A percentile compares a stretch with the other conserved stretches of the same genome.
These are phyloP conservation scores for Taxidea taxus DNA, from an alignment of 2,113 vertebrate species.

Conservation along the genomic window DNA sequence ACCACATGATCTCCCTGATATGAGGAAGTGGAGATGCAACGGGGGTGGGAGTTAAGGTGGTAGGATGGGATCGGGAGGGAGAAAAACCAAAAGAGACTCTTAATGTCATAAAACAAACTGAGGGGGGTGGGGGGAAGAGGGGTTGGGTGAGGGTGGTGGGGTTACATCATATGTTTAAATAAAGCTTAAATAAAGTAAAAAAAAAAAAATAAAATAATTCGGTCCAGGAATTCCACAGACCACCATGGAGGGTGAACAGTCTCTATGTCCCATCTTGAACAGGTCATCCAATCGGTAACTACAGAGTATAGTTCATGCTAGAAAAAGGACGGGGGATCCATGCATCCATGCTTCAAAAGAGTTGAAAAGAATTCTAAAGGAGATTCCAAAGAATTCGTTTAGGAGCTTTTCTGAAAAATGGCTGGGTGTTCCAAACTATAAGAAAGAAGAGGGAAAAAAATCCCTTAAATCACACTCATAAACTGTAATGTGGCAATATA, in stretches of 20 bases:
- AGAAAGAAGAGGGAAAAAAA: not conserved
- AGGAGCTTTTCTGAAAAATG: not conserved
- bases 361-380: not conserved
- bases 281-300: not conserved
- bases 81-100: no score
- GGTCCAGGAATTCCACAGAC: not conserved
- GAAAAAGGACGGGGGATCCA: not conserved
- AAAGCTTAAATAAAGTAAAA: no score
- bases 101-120: no score
- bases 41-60: no score
- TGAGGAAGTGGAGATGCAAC: no score
- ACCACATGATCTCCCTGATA: no score
- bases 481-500: no score
- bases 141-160: no score
- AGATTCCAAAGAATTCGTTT: not conserved
- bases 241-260: not conserved
- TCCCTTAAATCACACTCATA: not conserved
- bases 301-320: not conserved
- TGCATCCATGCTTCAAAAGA: no score
- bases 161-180: no score
- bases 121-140: no score
- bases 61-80: no score
- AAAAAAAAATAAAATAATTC: not conserved
- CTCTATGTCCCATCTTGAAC: not conserved
- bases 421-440: not conserved